These are phyloP conservation scores for Epizoanthus illoricatus DNA, from an alignment of 92 coral and sea anemone genomes.

Conservation along the genomic window DNA sequence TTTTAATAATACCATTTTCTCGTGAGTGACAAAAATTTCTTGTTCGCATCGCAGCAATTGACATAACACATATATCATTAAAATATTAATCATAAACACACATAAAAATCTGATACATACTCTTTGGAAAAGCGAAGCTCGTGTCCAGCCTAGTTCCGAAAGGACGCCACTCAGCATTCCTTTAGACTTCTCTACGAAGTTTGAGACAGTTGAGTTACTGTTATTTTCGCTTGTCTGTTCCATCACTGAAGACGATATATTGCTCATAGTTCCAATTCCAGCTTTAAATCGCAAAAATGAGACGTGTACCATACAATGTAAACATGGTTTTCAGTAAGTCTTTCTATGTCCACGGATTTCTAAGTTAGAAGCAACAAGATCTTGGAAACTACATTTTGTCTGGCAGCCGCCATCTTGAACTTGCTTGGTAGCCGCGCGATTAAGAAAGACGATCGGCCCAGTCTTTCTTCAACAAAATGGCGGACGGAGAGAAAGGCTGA, in stretches of 20 bases:
- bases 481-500: conserved; percentile 18
- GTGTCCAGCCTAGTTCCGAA: conserved; percentile 36
- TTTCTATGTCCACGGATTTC: background rate
- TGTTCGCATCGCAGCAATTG: too few relatives aligned
- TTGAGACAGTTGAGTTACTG: too few relatives aligned
- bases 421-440: conserved; percentile 26
- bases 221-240: background rate
- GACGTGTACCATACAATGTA: too few relatives aligned
- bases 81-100: background rate
- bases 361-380: too few relatives aligned
- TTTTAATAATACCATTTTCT: too few relatives aligned
- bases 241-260: background rate
- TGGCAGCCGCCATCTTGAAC: conserved; percentile 8
- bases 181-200: conserved; percentile 13
- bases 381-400: background rate
- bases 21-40: too few relatives aligned
- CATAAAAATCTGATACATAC: background rate
- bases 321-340: background rate
- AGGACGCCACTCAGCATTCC: conserved; percentile 11
- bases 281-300: background rate
- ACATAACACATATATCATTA: too few relatives aligned
- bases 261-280: background rate
- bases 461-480: conserved; percentile 40
- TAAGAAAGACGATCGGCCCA: background rate
- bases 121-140: conserved; percentile 10